Evolutionary conservation across 92 coral and sea anemone species (phyloP), one percentile per base, ranked within the genome.

Genomic region (Phenganax marumi): DNA sequence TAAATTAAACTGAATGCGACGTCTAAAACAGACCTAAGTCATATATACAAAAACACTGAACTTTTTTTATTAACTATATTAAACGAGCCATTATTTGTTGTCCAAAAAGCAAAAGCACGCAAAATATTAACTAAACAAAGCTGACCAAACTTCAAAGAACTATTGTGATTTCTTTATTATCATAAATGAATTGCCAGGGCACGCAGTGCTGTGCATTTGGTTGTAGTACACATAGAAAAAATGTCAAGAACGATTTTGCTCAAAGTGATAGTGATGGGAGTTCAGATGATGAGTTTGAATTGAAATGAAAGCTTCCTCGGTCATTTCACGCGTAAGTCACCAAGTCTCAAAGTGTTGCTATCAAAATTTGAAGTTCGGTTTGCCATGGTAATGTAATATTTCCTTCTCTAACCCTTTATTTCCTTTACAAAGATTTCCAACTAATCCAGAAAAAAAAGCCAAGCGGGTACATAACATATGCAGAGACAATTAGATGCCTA

Each of bases 401-500:
- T n/a, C 22, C 66, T 60, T 6, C 22, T 3, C 7, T 17, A n/a
- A n/a, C n/a, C n/a, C n/a, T 60, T 1, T 17, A 60, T 60, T 60
- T 60, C 66, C 7, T 60, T 60, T 60, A 10, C 66, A 60, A 60
- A 68, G 74, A 48, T 68, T 68, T 48, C 50, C 74, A 33, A 68
- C 74, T 26, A 33, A 68, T 10, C 16, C 50, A 68, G 52, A 33
- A 33, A 75, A 39, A 75, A 75, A n/a, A 51, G 24, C 12, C 2
- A 52, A 75, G 19, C 54, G 80, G 80, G 5, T 75, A 26, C 9
- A 19, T 7, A 75, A 21, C 8, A 75, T 75, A 19, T 12, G 33
- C 33, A 21, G 80, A 6, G 56, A 75, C n/a, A 22, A 52, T 52
- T 75, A 65, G 80, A 52, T 22, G 14, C 80, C 80, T 18, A 75